Evolutionary conservation across 2,888 invertebrate species (phyloP).

Genomic region (Lycaena phlaeas): DNA sequence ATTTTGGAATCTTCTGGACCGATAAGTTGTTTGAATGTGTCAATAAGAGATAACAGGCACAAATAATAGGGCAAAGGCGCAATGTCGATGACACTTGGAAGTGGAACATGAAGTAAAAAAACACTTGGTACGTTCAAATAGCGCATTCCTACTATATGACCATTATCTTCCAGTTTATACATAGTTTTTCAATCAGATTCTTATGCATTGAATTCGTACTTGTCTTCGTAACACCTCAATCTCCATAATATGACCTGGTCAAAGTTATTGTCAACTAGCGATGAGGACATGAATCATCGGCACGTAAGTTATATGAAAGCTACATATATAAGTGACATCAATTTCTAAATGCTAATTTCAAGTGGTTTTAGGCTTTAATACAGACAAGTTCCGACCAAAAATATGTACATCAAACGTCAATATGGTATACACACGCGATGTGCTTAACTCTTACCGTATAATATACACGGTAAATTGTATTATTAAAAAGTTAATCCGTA

Average conservation of each 20-base stretch:
- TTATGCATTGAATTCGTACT: too few species aligned
- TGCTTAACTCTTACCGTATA: too few species aligned
- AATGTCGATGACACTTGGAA: slow-evolving; percentile 49
- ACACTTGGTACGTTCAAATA: too few species aligned
- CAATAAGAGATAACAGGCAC: slow-evolving; percentile 58
- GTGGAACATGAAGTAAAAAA: slow-evolving; percentile 26
- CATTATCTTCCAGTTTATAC: too few species aligned
- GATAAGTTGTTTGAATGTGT: slow-evolving; percentile 62
- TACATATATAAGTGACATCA: not conserved
- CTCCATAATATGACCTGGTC: not conserved
- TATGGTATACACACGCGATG: too few species aligned
- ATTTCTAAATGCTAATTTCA: not conserved
- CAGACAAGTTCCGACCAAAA: not conserved
- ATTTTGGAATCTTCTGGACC: slow-evolving; percentile 46
- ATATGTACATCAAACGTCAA: too few species aligned
- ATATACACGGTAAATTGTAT: too few species aligned
- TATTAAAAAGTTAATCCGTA: too few species aligned
- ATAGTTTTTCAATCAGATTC: too few species aligned
- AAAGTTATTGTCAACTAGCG: not conserved
- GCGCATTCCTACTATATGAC: too few species aligned
- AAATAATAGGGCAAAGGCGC: slow-evolving; percentile 48
- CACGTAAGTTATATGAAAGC: not conserved
- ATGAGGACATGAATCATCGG: not conserved
- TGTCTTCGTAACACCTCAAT: too few species aligned
- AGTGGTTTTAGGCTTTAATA: not conserved